Percentiles rank a stretch among this genome's conserved stretches.
Evolutionary conservation across 2,797 vertebrate genomes (phyloP).

Genomic region (Otus scops): DNA sequence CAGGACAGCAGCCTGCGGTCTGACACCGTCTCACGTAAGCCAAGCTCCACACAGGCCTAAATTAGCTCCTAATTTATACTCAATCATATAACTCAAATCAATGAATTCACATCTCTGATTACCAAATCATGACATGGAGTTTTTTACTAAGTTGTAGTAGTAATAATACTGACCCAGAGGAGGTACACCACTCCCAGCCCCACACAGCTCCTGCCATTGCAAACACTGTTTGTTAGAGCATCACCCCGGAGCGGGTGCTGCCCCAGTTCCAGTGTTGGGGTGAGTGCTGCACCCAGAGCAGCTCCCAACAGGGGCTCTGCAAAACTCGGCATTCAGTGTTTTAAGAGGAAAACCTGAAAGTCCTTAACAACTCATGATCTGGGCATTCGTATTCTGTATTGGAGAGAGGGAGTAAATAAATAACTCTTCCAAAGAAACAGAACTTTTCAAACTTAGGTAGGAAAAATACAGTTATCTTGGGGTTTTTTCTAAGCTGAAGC

Average conservation of each 20-base stretch:
- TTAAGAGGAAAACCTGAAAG: neutral
- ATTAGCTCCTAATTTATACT: neutral
- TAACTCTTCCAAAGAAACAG: neutral
- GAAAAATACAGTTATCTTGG: accelerated
- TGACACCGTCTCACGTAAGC: accelerated
- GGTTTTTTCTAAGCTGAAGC: neutral
- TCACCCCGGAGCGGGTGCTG: neutral
- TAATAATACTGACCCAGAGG: neutral
- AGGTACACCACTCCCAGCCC: neutral
- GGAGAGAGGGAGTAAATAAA: neutral
- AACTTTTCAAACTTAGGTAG: neutral
- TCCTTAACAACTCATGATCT: accelerated
- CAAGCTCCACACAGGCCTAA: neutral
- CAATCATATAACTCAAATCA: neutral
- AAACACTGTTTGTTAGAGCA: neutral
- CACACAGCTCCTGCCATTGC: neutral
- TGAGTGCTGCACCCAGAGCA: neutral
- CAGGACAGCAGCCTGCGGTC: neutral
- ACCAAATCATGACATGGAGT: neutral
- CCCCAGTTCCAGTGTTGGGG: neutral
- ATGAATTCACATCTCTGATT: neutral
- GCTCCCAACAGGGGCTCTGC: too few relatives aligned
- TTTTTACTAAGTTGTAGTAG: neutral
- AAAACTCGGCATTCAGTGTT: too few relatives aligned
- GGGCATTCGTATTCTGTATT: accelerated